Evolutionary conservation across 2,113 vertebrate species (phyloP).

Genomic region (Eira barbara): DNA sequence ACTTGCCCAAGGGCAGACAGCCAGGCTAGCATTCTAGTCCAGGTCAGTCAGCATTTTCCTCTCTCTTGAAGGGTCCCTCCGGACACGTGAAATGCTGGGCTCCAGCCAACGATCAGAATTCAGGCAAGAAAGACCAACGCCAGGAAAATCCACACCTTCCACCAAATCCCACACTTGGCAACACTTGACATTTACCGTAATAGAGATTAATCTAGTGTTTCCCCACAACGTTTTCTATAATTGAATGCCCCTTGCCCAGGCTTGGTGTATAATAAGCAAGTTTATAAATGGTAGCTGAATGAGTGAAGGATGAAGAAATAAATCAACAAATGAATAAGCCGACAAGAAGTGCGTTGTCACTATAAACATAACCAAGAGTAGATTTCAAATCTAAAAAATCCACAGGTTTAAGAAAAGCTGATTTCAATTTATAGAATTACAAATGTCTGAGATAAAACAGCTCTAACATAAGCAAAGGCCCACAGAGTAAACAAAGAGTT

Average conservation of each 20-base stretch:
- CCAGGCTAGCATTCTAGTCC: neutral
- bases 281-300: neutral
- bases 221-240: neutral
- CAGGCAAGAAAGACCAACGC: conserved; percentile 5
- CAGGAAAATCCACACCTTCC: neutral
- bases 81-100: neutral
- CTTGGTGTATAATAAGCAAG: neutral
- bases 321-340: neutral
- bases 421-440: neutral
- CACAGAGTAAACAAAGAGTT: neutral
- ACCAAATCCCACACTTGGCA: neutral
- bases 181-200: neutral
- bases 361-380: neutral
- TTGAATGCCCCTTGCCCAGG: neutral
- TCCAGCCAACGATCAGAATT: neutral
- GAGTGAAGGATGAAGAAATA: neutral
- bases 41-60: neutral
- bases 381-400: neutral
- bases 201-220: neutral
- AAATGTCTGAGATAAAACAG: neutral
- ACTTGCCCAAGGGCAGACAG: conserved; percentile 18
- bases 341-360: neutral
- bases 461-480: neutral
- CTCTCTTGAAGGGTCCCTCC: neutral
- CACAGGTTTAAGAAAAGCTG: neutral